Evolutionary conservation across 2,113 vertebrate species (phyloP).

Genomic region (Sinocyclocheilus anshuiensis): DNA sequence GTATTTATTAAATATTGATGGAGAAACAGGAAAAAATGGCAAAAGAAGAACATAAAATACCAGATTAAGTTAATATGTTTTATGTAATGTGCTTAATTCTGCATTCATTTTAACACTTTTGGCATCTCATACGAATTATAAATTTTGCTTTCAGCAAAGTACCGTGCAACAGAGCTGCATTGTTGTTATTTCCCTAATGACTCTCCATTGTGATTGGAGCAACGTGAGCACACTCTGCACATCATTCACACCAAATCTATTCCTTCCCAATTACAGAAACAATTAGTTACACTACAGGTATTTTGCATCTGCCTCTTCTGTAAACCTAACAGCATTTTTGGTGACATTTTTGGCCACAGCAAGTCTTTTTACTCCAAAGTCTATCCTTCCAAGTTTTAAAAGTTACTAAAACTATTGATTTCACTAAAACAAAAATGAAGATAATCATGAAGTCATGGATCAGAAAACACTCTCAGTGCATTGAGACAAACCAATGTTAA

Average conservation of each 20-base stretch:
- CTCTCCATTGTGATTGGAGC: background rate
- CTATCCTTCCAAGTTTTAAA: background rate
- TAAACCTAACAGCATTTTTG: background rate
- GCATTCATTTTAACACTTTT: background rate
- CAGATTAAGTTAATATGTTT: background rate
- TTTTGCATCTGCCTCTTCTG: background rate
- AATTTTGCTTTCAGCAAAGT: background rate
- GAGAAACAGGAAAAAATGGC: background rate
- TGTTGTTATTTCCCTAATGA: constrained; percentile 1
- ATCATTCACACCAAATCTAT: constrained; percentile 1
- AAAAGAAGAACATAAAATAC: background rate
- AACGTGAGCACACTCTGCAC: background rate
- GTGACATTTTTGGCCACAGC: background rate
- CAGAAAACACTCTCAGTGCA: background rate
- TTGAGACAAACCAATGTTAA: background rate
- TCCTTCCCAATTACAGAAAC: constrained; percentile 9
- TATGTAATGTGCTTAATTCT: background rate
- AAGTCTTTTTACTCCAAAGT: background rate
- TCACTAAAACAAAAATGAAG: background rate
- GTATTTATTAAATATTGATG: background rate
- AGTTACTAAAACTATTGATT: background rate
- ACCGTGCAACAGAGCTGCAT: background rate
- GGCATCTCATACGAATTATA: background rate
- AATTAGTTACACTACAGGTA: background rate
- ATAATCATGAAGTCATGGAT: background rate